Percentiles rank a stretch among this genome's conserved stretches.
Conservation (phyloP, 1,140 invertebrate genomes). For the Pantala flavescens region DNA sequence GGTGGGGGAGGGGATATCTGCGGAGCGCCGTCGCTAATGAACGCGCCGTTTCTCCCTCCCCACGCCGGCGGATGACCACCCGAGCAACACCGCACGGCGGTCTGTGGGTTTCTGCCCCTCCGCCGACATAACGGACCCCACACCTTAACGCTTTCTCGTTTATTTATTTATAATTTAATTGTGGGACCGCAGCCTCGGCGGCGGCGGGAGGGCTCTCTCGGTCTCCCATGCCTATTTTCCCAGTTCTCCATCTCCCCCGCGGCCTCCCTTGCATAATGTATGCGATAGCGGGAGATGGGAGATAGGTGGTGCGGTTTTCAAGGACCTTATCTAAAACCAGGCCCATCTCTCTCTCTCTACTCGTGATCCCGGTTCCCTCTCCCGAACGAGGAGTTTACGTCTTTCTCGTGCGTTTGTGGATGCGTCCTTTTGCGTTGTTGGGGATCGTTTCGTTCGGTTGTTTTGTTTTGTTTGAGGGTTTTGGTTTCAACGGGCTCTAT, state of each 20-base stretch:
- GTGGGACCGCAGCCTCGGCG: not conserved
- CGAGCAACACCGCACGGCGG: not conserved
- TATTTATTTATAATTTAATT: conserved; percentile 11
- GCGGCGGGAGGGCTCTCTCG: not conserved
- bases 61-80: not conserved
- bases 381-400: not conserved
- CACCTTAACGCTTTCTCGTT: not conserved
- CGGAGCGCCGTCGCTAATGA: not conserved
- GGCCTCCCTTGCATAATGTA: not conserved
- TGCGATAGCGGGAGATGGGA: not conserved
- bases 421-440: no score
- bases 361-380: not conserved
- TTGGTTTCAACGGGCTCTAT: no score
- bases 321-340: not conserved
- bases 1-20: not conserved
- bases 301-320: not conserved
- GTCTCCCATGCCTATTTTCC: not conserved
- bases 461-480: no score
- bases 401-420: not conserved
- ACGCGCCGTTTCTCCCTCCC: not conserved
- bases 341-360: not conserved
- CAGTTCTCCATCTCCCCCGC: not conserved
- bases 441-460: no score
- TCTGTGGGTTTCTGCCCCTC: not conserved
- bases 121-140: not conserved